These are phyloP conservation scores for Dimorphilus gyrociliatus DNA, from an alignment of 2,888 invertebrate species.

Conservation along the genomic window DNA sequence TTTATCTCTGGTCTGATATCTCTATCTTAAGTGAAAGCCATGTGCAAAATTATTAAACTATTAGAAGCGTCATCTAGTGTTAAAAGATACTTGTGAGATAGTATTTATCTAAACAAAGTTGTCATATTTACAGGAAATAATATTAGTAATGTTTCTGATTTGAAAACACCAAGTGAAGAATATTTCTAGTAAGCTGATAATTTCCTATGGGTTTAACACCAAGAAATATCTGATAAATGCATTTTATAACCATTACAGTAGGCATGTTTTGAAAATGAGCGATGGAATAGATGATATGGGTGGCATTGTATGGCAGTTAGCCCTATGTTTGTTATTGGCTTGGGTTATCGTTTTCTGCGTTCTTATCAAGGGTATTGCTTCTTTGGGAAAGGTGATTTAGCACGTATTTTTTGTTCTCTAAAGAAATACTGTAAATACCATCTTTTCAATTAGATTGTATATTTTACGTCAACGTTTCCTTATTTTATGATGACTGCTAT, in stretches of 20 bases:
- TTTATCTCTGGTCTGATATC: no score
- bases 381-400: conserved; percentile 30
- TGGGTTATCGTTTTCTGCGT: conserved; percentile 32
- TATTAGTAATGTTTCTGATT: no score
- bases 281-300: conserved; percentile 20
- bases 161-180: conserved; percentile 11
- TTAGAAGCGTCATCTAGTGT: no score
- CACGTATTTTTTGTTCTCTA: conserved; percentile 20
- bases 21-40: no score
- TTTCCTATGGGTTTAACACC: no score
- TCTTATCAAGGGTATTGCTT: conserved; percentile 32
- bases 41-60: no score
- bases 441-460: conserved; percentile 9
- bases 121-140: no score
- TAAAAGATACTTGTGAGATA: no score
- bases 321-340: conserved; percentile 25
- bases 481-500: conserved; percentile 13
- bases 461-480: conserved; percentile 12
- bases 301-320: conserved; percentile 24
- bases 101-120: no score
- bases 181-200: conserved; percentile 15
- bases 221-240: no score
- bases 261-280: conserved; percentile 24
- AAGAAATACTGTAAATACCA: background rate
- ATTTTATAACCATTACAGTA: no score